Conservation (phyloP, 2,113 vertebrate genomes). For the Sceloporus tristichus region DNA sequence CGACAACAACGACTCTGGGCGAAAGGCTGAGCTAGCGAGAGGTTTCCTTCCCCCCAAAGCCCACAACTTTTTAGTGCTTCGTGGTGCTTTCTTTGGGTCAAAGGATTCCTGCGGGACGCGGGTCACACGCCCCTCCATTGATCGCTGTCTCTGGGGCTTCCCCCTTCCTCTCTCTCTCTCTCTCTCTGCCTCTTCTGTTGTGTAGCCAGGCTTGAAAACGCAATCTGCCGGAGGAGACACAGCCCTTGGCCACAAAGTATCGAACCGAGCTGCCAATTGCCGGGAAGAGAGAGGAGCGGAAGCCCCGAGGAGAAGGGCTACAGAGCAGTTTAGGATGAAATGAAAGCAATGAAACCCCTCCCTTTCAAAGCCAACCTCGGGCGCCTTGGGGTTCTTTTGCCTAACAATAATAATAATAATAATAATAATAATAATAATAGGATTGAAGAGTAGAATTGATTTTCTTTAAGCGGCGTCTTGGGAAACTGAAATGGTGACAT, state of each 20-base stretch:
- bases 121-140: neutral
- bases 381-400: no score
- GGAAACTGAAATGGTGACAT: no score
- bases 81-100: neutral
- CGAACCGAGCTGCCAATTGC: neutral
- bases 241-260: neutral
- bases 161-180: neutral
- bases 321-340: no score
- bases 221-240: slow-evolving; percentile 16
- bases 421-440: no score
- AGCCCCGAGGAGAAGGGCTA: neutral
- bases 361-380: no score
- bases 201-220: slow-evolving; percentile 31
- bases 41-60: neutral
- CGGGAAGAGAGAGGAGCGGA: neutral
- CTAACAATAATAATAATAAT: no score
- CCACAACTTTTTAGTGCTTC: no score
- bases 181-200: neutral
- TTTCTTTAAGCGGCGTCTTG: no score
- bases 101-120: neutral
- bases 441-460: no score
- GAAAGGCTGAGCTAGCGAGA: slow-evolving; percentile 13
- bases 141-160: neutral
- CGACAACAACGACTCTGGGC: neutral
- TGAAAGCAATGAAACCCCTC: no score